These are phyloP conservation scores for Ophion ellenae DNA, from an alignment of 2,888 invertebrate genomes.

Conservation along the genomic window DNA sequence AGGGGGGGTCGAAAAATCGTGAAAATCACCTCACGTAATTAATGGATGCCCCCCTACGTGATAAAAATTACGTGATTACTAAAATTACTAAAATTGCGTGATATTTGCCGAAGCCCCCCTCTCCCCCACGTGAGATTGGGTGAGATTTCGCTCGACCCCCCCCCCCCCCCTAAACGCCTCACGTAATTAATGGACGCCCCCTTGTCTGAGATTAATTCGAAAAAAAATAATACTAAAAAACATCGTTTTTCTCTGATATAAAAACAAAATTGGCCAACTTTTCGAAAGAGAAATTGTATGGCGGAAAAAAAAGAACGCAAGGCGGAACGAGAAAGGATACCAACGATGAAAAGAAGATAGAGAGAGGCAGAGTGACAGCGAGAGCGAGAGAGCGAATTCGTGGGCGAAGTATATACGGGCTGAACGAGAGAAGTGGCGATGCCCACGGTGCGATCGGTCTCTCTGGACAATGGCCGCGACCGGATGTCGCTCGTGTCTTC, in stretches of 20 bases:
- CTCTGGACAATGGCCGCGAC: conserved; percentile 79
- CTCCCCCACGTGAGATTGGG: too few relatives aligned
- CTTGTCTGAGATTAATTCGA: too few relatives aligned
- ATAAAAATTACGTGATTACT: too few relatives aligned
- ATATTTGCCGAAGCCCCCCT: too few relatives aligned
- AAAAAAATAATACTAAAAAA: background rate
- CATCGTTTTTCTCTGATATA: background rate
- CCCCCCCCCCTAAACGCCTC: too few relatives aligned
- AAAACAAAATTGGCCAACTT: background rate
- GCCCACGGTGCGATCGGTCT: conserved; percentile 48
- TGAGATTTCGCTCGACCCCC: too few relatives aligned
- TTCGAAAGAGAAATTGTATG: background rate
- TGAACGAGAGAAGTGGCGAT: conserved; percentile 40
- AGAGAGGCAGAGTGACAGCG: conserved; percentile 1
- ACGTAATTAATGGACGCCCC: too few relatives aligned
- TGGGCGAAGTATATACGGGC: conserved; percentile 50
- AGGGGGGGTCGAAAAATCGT: too few relatives aligned
- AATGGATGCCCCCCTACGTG: too few relatives aligned
- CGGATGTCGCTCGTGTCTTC: conserved; percentile 76
- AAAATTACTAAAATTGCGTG: too few relatives aligned
- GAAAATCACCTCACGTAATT: too few relatives aligned
- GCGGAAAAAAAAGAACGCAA: background rate
- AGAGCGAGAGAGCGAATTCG: conserved; percentile 10
- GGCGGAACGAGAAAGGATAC: background rate
- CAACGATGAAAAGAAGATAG: background rate